phyloP scores from a whole-genome alignment of 2,888 invertebrate species.

The Campoplex capitator region DNA sequence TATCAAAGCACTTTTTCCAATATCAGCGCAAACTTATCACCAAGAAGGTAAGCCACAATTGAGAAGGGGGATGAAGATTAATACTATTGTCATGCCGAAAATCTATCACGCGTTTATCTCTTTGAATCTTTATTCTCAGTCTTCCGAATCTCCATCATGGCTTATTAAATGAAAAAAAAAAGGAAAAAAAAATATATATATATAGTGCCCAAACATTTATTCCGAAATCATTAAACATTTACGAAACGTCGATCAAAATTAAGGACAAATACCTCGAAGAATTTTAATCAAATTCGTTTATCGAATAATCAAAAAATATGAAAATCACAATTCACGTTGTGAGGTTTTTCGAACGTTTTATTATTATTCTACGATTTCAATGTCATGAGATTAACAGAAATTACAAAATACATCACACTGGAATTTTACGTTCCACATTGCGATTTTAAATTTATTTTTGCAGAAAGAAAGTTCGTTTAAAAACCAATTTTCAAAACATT shows the following conservation, averaged over 20 bases:
- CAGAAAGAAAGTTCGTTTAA: background rate
- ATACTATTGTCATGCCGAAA: conserved; percentile 38
- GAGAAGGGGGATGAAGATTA: conserved; percentile 40
- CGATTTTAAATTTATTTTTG: background rate
- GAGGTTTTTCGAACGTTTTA: background rate
- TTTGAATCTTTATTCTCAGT: conserved; percentile 6
- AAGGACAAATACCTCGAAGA: background rate
- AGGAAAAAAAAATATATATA: background rate
- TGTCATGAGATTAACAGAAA: background rate
- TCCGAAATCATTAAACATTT: background rate
- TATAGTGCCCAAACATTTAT: background rate
- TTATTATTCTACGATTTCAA: background rate
- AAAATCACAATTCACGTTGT: background rate
- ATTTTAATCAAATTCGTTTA: background rate
- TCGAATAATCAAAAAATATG: background rate
- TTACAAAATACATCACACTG: background rate
- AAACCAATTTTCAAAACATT: background rate
- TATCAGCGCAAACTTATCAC: conserved; percentile 83
- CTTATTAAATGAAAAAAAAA: background rate
- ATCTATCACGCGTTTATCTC: conserved; percentile 23
- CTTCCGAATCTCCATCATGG: conserved; percentile 1
- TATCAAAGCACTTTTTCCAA: conserved; percentile 84
- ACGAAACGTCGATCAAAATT: background rate
- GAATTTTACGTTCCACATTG: background rate
- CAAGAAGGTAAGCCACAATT: conserved; percentile 81